Evolutionary conservation across 2,797 vertebrate species (phyloP).

Genomic region (Dryobates pubescens): DNA sequence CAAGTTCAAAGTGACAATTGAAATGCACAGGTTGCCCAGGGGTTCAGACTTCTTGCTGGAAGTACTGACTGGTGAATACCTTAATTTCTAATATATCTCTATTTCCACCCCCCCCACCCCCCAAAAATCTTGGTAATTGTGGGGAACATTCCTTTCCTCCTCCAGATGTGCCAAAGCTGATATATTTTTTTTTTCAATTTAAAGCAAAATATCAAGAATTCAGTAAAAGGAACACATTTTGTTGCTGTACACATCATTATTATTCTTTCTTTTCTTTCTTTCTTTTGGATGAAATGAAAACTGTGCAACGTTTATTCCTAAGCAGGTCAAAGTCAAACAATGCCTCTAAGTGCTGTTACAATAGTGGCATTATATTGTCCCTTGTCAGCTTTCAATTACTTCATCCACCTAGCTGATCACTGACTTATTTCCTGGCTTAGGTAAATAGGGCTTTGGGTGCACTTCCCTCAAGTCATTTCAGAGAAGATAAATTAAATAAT

Average conservation of each 20-base stretch:
- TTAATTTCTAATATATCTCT: conserved; percentile 71
- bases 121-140: conserved; percentile 67
- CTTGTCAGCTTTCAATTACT: conserved; percentile 80
- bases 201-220: conserved; percentile 68
- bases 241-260: not conserved
- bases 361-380: conserved; percentile 80
- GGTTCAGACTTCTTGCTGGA: conserved; percentile 68
- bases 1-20: conserved; percentile 86
- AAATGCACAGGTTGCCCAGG: conserved; percentile 80
- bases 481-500: conserved; percentile 86
- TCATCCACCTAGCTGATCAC: conserved; percentile 78
- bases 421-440: conserved; percentile 81
- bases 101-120: not conserved
- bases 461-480: conserved; percentile 81
- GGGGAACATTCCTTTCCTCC: conserved; percentile 69
- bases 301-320: conserved; percentile 71
- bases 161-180: conserved; percentile 72
- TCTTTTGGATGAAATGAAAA: conserved; percentile 73
- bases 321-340: conserved; percentile 72
- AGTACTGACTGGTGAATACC: conserved; percentile 65
- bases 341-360: conserved; percentile 75
- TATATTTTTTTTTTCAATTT: conserved; percentile 67
- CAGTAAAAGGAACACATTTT: conserved; percentile 68
- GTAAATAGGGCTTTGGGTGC: conserved; percentile 78
- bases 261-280: no score